Evolutionary conservation across 2,888 invertebrate genomes (phyloP), one percentile per base, ranked within the genome.

Genomic region (Desoria tigrina): DNA sequence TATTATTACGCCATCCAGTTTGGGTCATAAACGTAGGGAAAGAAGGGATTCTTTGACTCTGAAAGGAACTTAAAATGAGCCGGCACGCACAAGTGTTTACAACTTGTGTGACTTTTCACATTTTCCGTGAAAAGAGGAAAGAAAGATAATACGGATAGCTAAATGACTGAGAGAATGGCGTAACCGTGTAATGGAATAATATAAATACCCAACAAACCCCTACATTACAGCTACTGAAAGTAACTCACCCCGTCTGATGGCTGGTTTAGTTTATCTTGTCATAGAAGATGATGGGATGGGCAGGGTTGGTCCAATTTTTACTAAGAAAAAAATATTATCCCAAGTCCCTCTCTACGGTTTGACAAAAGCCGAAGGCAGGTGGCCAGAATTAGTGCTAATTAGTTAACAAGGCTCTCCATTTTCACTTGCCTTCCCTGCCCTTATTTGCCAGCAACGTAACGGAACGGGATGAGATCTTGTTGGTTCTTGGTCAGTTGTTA

Each of bases 361-460:
- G 56, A 57, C 56, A 57, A 57, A 57, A 57, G 56, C 56, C 56
- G 56, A 57, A 57, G 56, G 56, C 56, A 57, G 56, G 56, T 57
- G 56, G 56, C 56, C 56, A 57, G 56, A 57, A 57, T 57, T 57
- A 57, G 56, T 57, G 56, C 56, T 57, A 57, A 57, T 57, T 57
- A 57, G 56, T 57, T 57, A 57, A 57, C 56, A 57, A 57, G 56
- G 32, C 37, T 42, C 56, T 57, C 56, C 18, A 57, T 57, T 57
- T 57, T 57, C 56, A 57, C 56, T 57, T 57, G 56, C 42, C 56
- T 57, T 42, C 32, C 11, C 32, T 7, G 32, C 32, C 11, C 32
- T 32, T 32, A 32, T 32, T 32, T 32, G 11, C 32, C 32, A 32
- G 32, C 32, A 4, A 32, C 32, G 6, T n/a, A n/a, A n/a, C n/a